phyloP scores from a whole-genome alignment of 2,113 vertebrate genomes.

The Apteryx owenii region DNA sequence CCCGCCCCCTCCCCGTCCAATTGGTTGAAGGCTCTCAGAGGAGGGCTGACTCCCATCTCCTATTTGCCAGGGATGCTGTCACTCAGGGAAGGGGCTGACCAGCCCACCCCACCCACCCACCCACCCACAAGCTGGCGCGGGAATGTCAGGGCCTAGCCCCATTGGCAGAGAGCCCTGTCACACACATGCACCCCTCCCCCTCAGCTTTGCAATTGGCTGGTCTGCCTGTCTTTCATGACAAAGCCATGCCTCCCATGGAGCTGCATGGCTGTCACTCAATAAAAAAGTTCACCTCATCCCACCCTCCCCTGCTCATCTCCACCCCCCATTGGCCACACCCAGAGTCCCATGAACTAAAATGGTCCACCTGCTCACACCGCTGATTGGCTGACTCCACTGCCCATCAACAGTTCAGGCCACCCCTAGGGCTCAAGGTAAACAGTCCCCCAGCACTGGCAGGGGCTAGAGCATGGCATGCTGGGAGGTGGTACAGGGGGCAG shows the following conservation, averaged over 20 bases:
- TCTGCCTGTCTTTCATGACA: fast-evolving
- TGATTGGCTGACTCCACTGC: fast-evolving
- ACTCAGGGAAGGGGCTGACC: fast-evolving
- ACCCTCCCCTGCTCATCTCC: fast-evolving
- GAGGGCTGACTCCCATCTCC: fast-evolving
- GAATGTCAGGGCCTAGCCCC: fast-evolving
- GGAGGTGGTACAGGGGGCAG: background rate
- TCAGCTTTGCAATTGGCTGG: background rate
- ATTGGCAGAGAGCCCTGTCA: fast-evolving
- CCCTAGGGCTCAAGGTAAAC: fast-evolving
- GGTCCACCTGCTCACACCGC: fast-evolving
- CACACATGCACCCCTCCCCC: fast-evolving
- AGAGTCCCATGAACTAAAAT: fast-evolving
- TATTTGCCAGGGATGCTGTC: background rate
- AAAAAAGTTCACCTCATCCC: fast-evolving
- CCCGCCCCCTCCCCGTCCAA: fast-evolving
- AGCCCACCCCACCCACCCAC: fast-evolving
- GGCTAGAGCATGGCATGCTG: fast-evolving
- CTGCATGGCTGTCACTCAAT: fast-evolving
- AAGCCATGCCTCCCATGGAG: fast-evolving
- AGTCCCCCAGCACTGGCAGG: background rate
- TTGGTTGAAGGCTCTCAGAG: fast-evolving
- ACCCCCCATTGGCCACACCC: fast-evolving
- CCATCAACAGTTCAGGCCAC: fast-evolving
- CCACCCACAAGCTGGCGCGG: fast-evolving